phyloP scores from a whole-genome alignment of 2,113 vertebrate genomes.

The Engystomops pustulosus region DNA sequence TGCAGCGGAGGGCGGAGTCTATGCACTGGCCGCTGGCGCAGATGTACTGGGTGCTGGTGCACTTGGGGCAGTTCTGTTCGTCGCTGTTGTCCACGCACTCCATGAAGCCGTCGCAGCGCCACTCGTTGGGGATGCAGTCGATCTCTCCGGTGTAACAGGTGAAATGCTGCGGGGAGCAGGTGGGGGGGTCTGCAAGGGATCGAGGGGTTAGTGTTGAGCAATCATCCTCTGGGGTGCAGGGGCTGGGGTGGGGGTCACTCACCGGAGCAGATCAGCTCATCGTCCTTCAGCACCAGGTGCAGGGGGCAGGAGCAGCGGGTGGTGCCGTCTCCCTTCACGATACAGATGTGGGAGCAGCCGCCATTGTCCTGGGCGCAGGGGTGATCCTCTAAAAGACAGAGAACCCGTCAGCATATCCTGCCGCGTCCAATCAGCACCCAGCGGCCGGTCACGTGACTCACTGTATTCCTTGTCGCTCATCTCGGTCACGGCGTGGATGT shows the following conservation, averaged over 20 bases:
- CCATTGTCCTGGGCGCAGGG: constrained; percentile 94
- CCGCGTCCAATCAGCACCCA: too few relatives aligned
- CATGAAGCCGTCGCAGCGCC: constrained; percentile 91
- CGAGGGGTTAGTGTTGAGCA: too few relatives aligned
- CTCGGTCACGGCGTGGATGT: constrained; percentile 94
- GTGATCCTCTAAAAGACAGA: constrained; percentile 80
- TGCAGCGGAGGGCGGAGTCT: constrained; percentile 83
- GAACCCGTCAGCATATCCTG: too few relatives aligned
- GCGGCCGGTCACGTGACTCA: too few relatives aligned
- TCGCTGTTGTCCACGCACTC: constrained; percentile 96
- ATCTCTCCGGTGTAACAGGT: constrained; percentile 93
- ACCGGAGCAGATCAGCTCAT: constrained; percentile 97
- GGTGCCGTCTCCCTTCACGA: constrained; percentile 94
- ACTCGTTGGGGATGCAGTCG: constrained; percentile 94
- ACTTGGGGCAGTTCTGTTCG: constrained; percentile 91
- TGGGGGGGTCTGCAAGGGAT: constrained; percentile 87
- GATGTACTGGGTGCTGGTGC: constrained; percentile 90
- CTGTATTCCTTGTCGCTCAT: constrained; percentile 90
- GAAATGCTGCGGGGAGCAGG: constrained; percentile 96
- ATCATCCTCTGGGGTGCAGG: too few relatives aligned
- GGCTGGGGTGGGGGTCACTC: too few relatives aligned
- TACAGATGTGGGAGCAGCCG: constrained; percentile 96
- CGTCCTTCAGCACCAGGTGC: constrained; percentile 92
- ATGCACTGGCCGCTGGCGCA: constrained; percentile 95
- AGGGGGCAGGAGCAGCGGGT: constrained; percentile 94